Percentiles rank a stretch among this genome's conserved stretches.
Evolutionary conservation across 2,797 vertebrate genomes (phyloP).

Genomic region (Echeneis naucrates): DNA sequence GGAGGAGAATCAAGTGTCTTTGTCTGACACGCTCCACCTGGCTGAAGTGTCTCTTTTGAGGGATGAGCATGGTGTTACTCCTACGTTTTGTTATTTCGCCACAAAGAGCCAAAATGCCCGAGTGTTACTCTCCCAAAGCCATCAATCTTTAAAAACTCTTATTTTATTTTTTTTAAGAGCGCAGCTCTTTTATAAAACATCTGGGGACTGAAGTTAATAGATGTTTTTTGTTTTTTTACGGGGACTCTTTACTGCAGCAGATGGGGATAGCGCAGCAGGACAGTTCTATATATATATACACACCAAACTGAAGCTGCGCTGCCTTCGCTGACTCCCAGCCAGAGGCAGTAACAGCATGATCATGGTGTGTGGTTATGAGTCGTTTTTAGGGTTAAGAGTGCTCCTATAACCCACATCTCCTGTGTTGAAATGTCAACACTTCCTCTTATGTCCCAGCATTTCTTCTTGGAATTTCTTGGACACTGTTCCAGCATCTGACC

Average conservation of each 20-base stretch:
- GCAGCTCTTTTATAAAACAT: neutral
- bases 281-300: no score
- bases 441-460: neutral
- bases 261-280: no score
- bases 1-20: neutral
- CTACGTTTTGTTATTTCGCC: neutral
- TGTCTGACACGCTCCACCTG: neutral
- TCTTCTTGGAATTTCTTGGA: neutral
- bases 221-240: no score
- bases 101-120: no score
- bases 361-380: neutral
- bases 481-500: neutral
- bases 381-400: neutral
- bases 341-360: neutral
- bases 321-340: neutral
- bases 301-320: neutral
- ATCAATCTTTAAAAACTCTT: neutral
- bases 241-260: neutral
- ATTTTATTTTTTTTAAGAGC: neutral
- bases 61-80: neutral
- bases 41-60: neutral
- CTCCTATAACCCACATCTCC: neutral
- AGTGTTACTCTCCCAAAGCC: no score
- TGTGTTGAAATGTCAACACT: neutral
- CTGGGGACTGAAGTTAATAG: neutral